These are phyloP conservation scores for Operophtera brumata DNA, from an alignment of 2,888 invertebrate species.

Conservation along the genomic window DNA sequence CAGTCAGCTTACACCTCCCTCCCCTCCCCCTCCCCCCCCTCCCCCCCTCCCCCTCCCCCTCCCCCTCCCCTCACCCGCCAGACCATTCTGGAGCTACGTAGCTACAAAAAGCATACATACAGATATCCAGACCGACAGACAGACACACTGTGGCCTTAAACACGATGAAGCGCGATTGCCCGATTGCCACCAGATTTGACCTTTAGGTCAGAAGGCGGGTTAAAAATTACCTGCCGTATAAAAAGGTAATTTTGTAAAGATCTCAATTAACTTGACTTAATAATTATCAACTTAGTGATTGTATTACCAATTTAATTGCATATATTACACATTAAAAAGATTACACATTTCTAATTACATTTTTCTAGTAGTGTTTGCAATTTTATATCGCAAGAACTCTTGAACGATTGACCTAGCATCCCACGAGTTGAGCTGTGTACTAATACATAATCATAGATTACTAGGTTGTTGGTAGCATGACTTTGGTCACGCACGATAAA, in stretches of 20 bases:
- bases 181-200: no score
- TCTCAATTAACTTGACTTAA: constrained; percentile 8
- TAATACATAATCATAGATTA: constrained; percentile 14
- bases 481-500: constrained; percentile 13
- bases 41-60: no score
- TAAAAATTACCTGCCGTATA: neutral
- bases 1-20: no score
- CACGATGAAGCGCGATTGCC: no score
- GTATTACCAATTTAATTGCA: constrained; percentile 18
- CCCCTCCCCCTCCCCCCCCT: no score
- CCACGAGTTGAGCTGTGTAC: constrained; percentile 24
- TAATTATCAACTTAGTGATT: constrained; percentile 10
- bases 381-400: constrained; percentile 20
- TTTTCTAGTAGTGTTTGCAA: constrained; percentile 14
- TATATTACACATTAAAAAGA: constrained; percentile 2
- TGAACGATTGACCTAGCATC: constrained; percentile 21
- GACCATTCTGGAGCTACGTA: no score
- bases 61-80: no score
- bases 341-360: constrained; percentile 17
- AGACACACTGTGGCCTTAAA: no score
- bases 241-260: constrained; percentile 9
- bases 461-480: neutral
- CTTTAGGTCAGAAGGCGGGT: neutral
- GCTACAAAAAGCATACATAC: no score
- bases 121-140: no score